Base-by-base conservation (phyloP, 2,113 vertebrate species). In the Lampris megalopsis region DNA sequence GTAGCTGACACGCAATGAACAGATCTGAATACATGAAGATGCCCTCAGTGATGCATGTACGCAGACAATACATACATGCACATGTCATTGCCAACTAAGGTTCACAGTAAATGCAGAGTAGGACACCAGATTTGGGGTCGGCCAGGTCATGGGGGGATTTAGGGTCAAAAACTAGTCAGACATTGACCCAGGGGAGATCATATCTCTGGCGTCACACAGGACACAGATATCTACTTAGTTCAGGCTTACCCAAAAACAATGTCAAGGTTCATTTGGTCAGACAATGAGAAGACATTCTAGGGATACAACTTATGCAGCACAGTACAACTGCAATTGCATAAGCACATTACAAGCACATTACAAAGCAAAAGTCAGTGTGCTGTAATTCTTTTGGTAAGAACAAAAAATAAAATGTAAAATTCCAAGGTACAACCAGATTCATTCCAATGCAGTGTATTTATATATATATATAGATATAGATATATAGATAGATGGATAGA, bases 141-240 rank as follows among this genome's bases (percentile, higher is more conserved):
- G 13, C 49, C 75, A 68, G 71, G 77, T 79, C 73, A 80, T 71
- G 60, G 9, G 3, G 63, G 7, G 41, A 65, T 61, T 10, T n/a
- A 2, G 42, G 72, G 78, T 84, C 73, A 86, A 75, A 86, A 83
- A 79, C 85, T 69, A 80, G 42, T n/a, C 2, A 13, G 24, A 54
- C 9, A 61, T 60, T 10, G 9, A 54, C 70, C 48, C 24, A n/a
- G 57, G 50, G 6, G 36, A 49, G 71, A 56, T 81, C 81, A 59
- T 0, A 62, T 82, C 78, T 75, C 76, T 71, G 10, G 35, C 41
- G 52, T 57, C 73, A 62, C 36, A 58, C 50, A 58, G 24, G 56
- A 58, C 40, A 40, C 67, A 41, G 58, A 75, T 36, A 78, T 52
- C 40, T 1, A 5, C 72, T 79, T 47, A 59, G 66, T 80, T 82